Percentiles rank a stretch among this genome's conserved stretches.
These are phyloP conservation scores for Drosophila malerkotliana DNA, from an alignment of 1,140 invertebrate genomes.

Conservation along the genomic window DNA sequence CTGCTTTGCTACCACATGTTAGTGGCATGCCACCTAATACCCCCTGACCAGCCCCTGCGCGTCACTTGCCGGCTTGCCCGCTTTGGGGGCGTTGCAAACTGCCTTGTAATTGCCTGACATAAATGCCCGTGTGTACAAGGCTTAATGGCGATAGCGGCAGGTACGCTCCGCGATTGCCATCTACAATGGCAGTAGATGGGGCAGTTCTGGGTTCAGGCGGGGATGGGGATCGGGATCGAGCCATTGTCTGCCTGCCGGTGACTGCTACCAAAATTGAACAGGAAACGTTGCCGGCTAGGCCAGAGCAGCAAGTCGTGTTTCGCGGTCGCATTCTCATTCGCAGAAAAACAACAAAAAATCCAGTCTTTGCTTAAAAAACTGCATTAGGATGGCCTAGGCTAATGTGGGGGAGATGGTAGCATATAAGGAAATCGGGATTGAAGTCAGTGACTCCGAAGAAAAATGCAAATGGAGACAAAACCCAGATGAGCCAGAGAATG, in stretches of 20 bases:
- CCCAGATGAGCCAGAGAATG: neutral
- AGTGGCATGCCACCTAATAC: neutral
- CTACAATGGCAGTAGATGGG: conserved; percentile 28
- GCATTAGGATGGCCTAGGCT: neutral
- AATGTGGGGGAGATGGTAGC: conserved; percentile 8
- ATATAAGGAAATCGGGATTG: conserved; percentile 6
- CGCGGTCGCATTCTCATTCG: neutral
- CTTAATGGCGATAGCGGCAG: conserved; percentile 50
- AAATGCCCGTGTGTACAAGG: conserved; percentile 57
- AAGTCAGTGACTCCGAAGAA: neutral
- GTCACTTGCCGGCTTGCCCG: neutral
- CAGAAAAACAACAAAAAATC: neutral
- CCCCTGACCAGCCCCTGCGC: too few relatives aligned
- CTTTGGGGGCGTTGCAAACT: conserved; percentile 51
- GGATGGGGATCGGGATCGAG: neutral
- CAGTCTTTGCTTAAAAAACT: neutral
- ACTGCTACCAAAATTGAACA: conserved; percentile 44
- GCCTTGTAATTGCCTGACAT: conserved; percentile 59
- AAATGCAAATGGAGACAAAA: conserved; percentile 27
- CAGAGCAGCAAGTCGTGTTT: conserved; percentile 20
- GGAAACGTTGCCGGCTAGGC: conserved; percentile 16
- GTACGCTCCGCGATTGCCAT: conserved; percentile 38
- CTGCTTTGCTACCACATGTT: conserved; percentile 5
- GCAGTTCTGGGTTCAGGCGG: neutral
- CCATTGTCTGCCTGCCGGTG: conserved; percentile 36